A percentile compares a stretch with the other conserved stretches of the same genome.
phyloP scores from a whole-genome alignment of 1,140 invertebrate species.

The Atopsyche davidsoni region DNA sequence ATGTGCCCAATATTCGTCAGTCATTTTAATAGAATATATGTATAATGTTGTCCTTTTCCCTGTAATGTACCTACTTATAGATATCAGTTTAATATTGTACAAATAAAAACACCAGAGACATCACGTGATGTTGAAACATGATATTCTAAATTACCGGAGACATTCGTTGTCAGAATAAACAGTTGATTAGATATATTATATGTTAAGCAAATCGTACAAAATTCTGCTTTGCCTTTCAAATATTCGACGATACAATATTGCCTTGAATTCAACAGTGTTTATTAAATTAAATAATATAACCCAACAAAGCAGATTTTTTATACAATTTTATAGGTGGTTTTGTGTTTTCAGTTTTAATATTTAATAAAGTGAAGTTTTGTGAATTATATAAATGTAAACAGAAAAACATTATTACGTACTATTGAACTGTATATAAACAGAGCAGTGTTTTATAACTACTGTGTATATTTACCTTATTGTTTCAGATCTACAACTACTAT shows the following conservation, averaged over 20 bases:
- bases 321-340: conserved; percentile 10
- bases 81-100: conserved; percentile 17
- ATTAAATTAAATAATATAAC: too few relatives aligned
- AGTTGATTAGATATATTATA: conserved; percentile 9
- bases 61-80: too few relatives aligned
- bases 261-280: conserved; percentile 7
- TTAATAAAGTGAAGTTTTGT: conserved; percentile 5
- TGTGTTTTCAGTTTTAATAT: conserved; percentile 2
- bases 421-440: conserved; percentile 9
- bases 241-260: conserved; percentile 9
- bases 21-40: too few relatives aligned
- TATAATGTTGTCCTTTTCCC: too few relatives aligned
- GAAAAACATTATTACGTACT: conserved; percentile 6
- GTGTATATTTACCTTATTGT: too few relatives aligned
- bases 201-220: conserved; percentile 11
- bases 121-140: conserved; percentile 12
- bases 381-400: background rate
- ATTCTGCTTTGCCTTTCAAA: conserved; percentile 14
- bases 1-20: too few relatives aligned
- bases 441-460: too few relatives aligned
- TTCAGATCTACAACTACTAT: too few relatives aligned
- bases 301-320: conserved; percentile 5
- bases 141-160: conserved; percentile 14
- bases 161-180: conserved; percentile 6
- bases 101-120: conserved; percentile 20